phyloP scores from a whole-genome alignment of 2,113 vertebrate genomes.

The Hypanus sabinus region DNA sequence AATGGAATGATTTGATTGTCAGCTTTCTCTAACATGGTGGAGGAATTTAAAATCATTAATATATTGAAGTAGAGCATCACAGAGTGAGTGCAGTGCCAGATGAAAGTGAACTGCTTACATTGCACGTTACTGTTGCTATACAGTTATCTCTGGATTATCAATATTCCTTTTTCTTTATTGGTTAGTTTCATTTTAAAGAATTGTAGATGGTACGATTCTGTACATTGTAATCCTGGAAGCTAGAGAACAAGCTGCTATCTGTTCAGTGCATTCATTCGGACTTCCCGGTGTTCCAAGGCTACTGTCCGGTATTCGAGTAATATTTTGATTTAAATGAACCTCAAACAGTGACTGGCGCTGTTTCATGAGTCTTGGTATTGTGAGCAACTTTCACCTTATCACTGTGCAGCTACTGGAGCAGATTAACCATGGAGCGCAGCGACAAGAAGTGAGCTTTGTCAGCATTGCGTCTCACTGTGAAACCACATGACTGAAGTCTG shows the following conservation, averaged over 20 bases:
- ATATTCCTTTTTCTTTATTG: neutral
- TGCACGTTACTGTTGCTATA: neutral
- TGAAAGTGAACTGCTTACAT: neutral
- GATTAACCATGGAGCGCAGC: neutral
- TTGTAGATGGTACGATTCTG: neutral
- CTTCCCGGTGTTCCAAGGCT: neutral
- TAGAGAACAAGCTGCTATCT: neutral
- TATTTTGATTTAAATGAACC: slow-evolving; percentile 8
- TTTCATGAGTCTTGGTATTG: neutral
- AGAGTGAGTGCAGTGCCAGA: neutral
- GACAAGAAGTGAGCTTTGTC: slow-evolving; percentile 23
- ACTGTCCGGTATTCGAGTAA: neutral
- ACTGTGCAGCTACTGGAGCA: neutral
- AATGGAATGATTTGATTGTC: neutral
- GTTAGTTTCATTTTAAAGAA: neutral
- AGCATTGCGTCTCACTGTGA: neutral
- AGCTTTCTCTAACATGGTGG: neutral
- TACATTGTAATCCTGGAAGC: neutral
- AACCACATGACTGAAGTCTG: accelerated
- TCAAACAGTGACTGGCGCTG: neutral
- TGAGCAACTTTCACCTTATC: slow-evolving; percentile 5
- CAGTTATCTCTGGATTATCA: neutral
- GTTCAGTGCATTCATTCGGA: neutral
- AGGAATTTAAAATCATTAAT: neutral
- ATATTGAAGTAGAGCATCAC: neutral